A percentile compares a stretch with the other conserved stretches of the same genome.
Evolutionary conservation across 2,888 invertebrate genomes (phyloP).

Genomic region (Morpho helenor): DNA sequence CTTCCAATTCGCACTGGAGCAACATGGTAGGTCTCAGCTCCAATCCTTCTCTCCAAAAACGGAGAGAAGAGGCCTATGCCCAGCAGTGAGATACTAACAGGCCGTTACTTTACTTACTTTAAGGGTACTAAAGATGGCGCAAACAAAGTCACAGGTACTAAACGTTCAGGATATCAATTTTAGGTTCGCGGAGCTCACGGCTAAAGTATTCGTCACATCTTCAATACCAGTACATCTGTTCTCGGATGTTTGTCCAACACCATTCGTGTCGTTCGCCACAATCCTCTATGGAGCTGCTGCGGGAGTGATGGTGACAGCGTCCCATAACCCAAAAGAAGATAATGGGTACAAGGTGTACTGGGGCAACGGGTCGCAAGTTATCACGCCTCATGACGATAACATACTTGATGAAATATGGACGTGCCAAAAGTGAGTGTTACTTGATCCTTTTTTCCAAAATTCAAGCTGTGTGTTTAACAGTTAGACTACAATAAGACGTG

Average conservation of each 20-base stretch:
- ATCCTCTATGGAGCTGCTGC: slow-evolving; percentile 85
- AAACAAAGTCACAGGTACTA: no score
- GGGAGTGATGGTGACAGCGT: slow-evolving; percentile 97
- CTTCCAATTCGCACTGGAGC: no score
- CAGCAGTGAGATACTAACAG: no score
- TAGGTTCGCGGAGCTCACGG: slow-evolving; percentile 94
- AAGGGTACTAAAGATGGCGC: no score
- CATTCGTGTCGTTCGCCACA: slow-evolving; percentile 94
- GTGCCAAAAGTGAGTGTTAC: slow-evolving; percentile 80
- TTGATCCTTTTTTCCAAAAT: no score
- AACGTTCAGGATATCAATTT: no score
- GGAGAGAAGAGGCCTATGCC: no score
- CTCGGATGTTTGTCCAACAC: slow-evolving; percentile 91
- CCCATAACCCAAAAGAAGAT: slow-evolving; percentile 97
- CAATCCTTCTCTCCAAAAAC: no score
- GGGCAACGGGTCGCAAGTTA: slow-evolving; percentile 96
- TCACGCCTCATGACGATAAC: slow-evolving; percentile 92
- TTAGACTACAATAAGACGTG: no score
- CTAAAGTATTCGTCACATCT: slow-evolving; percentile 88
- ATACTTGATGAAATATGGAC: slow-evolving; percentile 89
- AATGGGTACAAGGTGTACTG: slow-evolving; percentile 99
- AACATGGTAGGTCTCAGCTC: no score
- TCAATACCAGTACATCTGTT: slow-evolving; percentile 91
- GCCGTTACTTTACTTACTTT: no score
- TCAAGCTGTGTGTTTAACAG: no score